Percentiles rank a stretch among this genome's conserved stretches.
Conservation (phyloP, 2,888 invertebrate genomes). For the Melinopterus prodromus region DNA sequence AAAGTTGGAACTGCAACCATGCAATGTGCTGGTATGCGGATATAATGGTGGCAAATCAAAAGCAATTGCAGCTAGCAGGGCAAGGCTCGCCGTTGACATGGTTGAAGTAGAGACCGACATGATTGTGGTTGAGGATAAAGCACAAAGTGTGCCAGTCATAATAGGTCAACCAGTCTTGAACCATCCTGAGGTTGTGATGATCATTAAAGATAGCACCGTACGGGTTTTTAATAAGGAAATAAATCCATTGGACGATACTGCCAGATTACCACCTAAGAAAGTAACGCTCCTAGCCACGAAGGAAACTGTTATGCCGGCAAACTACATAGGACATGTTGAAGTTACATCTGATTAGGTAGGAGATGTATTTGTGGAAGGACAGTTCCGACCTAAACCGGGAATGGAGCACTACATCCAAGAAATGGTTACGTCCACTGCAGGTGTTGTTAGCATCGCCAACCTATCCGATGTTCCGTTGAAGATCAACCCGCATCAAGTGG, state of each 20-base stretch:
- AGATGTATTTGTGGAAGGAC: neutral
- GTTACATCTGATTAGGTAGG: neutral
- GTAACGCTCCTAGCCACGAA: constrained; percentile 16
- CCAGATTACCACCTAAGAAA: neutral
- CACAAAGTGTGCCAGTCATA: neutral
- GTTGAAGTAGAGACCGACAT: neutral
- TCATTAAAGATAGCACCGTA: constrained; percentile 8
- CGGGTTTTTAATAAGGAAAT: neutral
- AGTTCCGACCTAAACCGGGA: neutral
- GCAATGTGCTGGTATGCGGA: neutral
- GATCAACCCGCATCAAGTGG: neutral
- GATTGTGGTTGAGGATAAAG: neutral
- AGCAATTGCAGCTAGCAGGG: neutral
- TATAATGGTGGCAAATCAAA: neutral
- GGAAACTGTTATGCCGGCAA: constrained; percentile 21
- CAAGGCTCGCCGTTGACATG: neutral
- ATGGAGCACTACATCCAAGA: neutral
- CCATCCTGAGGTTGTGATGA: neutral
- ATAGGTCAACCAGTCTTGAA: neutral
- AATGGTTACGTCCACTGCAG: neutral
- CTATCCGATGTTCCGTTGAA: neutral
- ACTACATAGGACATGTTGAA: neutral
- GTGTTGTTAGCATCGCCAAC: neutral
- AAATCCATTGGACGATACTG: neutral
- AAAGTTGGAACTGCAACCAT: neutral